Percentiles rank a stretch among this genome's conserved stretches.
Conservation (phyloP, 2,888 invertebrate genomes). For the Clunio marinus region DNA sequence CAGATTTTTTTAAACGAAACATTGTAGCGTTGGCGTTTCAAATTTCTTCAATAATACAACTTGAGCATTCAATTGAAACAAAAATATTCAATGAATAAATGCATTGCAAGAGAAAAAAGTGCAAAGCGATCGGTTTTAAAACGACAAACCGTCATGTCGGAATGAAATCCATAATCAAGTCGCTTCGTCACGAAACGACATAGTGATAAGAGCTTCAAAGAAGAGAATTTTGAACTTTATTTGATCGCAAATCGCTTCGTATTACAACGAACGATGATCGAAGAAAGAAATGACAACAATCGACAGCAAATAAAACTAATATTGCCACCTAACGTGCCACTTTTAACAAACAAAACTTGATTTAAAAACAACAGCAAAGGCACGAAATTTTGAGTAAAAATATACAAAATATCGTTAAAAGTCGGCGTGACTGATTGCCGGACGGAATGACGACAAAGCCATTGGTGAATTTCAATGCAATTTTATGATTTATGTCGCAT, state of each 20-base stretch:
- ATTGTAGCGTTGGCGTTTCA: too few relatives aligned
- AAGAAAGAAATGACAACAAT: neutral
- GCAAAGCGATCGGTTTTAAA: too few relatives aligned
- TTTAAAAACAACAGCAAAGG: neutral
- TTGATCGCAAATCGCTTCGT: neutral
- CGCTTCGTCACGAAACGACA: neutral
- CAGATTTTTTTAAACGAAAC: too few relatives aligned
- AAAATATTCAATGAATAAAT: too few relatives aligned
- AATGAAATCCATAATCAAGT: too few relatives aligned
- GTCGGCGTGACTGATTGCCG: slow-evolving; percentile 11
- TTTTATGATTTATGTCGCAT: neutral
- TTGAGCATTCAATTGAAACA: too few relatives aligned
- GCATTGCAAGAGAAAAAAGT: too few relatives aligned
- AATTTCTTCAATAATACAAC: too few relatives aligned
- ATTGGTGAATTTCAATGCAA: neutral
- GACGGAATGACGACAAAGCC: neutral
- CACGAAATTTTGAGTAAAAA: neutral
- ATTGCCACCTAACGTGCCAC: neutral
- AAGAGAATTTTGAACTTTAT: too few relatives aligned
- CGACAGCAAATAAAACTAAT: neutral
- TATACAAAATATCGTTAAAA: slow-evolving; percentile 1
- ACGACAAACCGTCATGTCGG: too few relatives aligned
- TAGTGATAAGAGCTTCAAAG: neutral
- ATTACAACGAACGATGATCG: neutral
- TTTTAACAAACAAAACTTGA: neutral